A percentile compares a stretch with the other conserved stretches of the same genome.
These are phyloP conservation scores for Coreius guichenoti DNA, from an alignment of 2,797 vertebrate genomes.

Conservation along the genomic window DNA sequence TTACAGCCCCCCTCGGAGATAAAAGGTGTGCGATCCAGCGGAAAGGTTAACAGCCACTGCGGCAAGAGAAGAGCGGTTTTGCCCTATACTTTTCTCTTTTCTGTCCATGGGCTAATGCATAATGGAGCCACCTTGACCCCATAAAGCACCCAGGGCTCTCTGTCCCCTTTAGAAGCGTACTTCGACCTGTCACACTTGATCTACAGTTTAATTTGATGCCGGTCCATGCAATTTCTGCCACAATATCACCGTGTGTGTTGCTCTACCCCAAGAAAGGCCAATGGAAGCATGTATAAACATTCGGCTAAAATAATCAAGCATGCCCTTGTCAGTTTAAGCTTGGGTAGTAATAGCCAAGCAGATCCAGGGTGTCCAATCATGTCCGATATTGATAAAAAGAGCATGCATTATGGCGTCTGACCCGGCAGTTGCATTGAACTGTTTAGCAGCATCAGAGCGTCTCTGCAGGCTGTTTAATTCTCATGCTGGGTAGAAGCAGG, in stretches of 20 bases:
- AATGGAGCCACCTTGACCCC: slow-evolving; percentile 50
- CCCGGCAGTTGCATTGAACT: slow-evolving; percentile 8
- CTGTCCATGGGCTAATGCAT: slow-evolving; percentile 46
- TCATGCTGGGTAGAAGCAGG: neutral
- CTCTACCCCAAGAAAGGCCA: slow-evolving; percentile 10
- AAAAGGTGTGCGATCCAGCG: slow-evolving; percentile 18
- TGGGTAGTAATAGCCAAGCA: slow-evolving; percentile 42
- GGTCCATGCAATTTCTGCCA: slow-evolving; percentile 52
- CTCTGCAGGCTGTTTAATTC: neutral
- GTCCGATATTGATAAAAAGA: slow-evolving; percentile 39
- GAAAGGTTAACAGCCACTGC: slow-evolving; percentile 31
- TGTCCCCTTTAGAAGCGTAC: slow-evolving; percentile 23
- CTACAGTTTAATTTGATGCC: slow-evolving; percentile 62
- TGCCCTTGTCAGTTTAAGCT: slow-evolving; percentile 45
- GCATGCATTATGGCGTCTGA: slow-evolving; percentile 34
- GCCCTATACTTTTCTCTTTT: slow-evolving; percentile 28
- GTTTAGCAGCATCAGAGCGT: slow-evolving; percentile 9
- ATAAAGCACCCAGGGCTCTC: slow-evolving; percentile 51
- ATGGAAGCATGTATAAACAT: slow-evolving; percentile 38
- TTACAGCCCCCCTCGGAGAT: slow-evolving; percentile 8
- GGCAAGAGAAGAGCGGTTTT: neutral
- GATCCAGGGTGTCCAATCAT: slow-evolving; percentile 24
- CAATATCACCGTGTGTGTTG: slow-evolving; percentile 11
- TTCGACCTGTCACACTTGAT: slow-evolving; percentile 63
- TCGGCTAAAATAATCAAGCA: slow-evolving; percentile 46